These are phyloP conservation scores for Zosterops pallidus DNA, from an alignment of 2,113 vertebrate species.

Conservation along the genomic window DNA sequence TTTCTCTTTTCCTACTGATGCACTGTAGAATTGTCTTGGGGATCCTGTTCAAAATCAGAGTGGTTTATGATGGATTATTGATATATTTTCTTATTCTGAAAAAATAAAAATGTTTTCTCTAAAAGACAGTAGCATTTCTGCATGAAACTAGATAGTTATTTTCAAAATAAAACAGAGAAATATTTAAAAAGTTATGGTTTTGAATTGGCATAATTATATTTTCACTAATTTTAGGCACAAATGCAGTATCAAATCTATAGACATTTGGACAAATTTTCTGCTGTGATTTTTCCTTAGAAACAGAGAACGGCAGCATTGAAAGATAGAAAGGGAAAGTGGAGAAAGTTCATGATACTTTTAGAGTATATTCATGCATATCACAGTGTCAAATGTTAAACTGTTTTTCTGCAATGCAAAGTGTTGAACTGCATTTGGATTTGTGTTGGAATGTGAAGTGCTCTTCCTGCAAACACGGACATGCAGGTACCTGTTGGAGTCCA, in stretches of 20 bases:
- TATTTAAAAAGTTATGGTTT: not conserved
- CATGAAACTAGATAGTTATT: not conserved
- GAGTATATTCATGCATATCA: not conserved
- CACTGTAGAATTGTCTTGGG: not conserved
- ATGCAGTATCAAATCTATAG: not conserved
- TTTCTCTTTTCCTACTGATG: not conserved
- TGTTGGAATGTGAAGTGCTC: not conserved
- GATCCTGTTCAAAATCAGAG: not conserved
- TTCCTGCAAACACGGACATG: not conserved
- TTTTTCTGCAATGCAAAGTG: not conserved
- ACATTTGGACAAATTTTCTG: not conserved
- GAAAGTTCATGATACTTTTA: not conserved
- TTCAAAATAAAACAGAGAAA: not conserved
- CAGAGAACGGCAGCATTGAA: not conserved
- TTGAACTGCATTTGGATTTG: not conserved
- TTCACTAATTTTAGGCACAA: not conserved
- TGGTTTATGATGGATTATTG: not conserved
- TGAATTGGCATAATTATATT: not conserved
- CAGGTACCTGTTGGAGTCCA: not conserved
- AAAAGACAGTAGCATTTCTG: not conserved
- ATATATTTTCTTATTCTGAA: not conserved
- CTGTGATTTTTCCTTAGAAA: not conserved
- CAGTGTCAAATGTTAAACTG: not conserved
- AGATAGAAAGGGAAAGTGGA: not conserved
- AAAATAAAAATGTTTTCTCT: not conserved